Evolutionary conservation across 2,113 vertebrate species (phyloP).

Genomic region (Helogale parvula): DNA sequence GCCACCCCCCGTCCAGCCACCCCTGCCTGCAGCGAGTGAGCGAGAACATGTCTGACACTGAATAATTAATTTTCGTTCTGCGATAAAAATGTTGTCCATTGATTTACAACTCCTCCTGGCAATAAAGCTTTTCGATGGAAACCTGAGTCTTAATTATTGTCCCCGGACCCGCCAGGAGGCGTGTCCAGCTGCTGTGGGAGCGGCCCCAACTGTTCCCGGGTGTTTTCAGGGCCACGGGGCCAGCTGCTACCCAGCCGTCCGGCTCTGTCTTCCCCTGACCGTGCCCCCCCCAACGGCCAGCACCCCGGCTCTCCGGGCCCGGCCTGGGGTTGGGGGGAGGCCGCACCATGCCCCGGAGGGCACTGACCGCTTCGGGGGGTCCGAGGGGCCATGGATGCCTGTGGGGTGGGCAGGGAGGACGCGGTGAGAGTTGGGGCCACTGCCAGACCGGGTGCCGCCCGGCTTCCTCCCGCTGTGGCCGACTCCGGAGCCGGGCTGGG

Average conservation of each 20-base stretch:
- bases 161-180: slow-evolving; percentile 85
- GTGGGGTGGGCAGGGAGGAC: accelerated
- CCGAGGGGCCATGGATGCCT: neutral
- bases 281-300: slow-evolving; percentile 69
- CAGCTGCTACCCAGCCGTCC: slow-evolving; percentile 76
- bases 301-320: neutral
- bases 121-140: slow-evolving; percentile 85
- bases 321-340: neutral
- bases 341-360: accelerated
- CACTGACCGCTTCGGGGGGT: accelerated
- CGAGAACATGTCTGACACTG: slow-evolving; percentile 84
- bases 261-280: slow-evolving; percentile 57
- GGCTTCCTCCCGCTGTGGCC: accelerated
- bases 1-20: neutral
- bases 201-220: slow-evolving; percentile 83
- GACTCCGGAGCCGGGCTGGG: neutral
- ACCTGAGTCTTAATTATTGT: slow-evolving; percentile 89
- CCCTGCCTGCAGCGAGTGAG: slow-evolving; percentile 80
- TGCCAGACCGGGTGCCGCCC: accelerated
- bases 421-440: no score
- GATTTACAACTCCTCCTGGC: slow-evolving; percentile 89
- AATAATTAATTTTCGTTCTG: slow-evolving; percentile 89
- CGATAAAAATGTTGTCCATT: slow-evolving; percentile 88
- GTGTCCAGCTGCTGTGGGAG: slow-evolving; percentile 85
- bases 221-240: slow-evolving; percentile 43